These are phyloP conservation scores for Babyrousa celebensis DNA, from an alignment of 2,797 vertebrate species.

Conservation along the genomic window DNA sequence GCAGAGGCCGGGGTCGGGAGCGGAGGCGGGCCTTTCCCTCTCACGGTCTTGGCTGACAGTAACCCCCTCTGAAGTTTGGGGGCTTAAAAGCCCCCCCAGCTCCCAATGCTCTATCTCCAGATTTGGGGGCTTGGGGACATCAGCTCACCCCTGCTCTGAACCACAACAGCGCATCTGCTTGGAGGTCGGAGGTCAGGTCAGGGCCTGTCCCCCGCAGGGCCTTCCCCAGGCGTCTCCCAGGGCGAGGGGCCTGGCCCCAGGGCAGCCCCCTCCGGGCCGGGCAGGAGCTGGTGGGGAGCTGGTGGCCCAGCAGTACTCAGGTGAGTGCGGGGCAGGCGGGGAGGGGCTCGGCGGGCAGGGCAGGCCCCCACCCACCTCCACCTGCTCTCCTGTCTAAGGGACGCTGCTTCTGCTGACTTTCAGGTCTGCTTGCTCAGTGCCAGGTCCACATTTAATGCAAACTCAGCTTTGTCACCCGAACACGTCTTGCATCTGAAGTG, in stretches of 20 bases:
- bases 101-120: background rate
- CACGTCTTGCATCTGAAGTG: too few relatives aligned
- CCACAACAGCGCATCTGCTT: too few relatives aligned
- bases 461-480: background rate
- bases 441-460: too few relatives aligned
- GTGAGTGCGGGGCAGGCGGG: background rate
- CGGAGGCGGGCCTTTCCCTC: fast-evolving
- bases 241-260: background rate
- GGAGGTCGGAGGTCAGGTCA: background rate
- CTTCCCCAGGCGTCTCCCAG: background rate
- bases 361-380: too few relatives aligned
- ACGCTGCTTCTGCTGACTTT: background rate
- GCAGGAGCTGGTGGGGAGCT: background rate
- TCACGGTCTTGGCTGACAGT: fast-evolving
- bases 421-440: background rate
- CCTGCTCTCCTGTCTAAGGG: too few relatives aligned
- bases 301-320: background rate
- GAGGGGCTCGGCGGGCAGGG: too few relatives aligned
- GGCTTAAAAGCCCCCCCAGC: background rate
- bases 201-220: fast-evolving
- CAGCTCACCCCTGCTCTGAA: background rate
- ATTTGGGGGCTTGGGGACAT: too few relatives aligned
- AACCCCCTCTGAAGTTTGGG: background rate
- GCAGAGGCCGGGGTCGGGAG: too few relatives aligned
- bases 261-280: background rate